Percentiles rank a stretch among this genome's conserved stretches.
Conservation (phyloP, 2,113 vertebrate genomes). For the Noctilio leporinus region DNA sequence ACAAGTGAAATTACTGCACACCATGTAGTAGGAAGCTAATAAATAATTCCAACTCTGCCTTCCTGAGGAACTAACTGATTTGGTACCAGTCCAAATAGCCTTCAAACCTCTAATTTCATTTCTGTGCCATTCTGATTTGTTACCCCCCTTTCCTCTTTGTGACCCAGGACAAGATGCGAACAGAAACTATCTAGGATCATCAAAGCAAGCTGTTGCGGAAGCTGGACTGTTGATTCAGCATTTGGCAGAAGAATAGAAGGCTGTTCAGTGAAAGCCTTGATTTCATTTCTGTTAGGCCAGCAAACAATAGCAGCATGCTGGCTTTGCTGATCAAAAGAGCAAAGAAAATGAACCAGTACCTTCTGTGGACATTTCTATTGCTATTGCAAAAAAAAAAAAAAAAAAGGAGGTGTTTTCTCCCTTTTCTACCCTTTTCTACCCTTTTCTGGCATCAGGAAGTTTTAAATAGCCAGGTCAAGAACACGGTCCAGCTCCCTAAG, state of each 20-base stretch:
- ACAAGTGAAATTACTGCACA: background rate
- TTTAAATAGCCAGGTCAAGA: background rate
- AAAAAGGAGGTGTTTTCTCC: background rate
- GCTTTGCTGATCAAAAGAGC: constrained; percentile 62
- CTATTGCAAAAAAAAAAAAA: background rate
- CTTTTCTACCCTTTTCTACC: background rate
- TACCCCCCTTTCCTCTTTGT: background rate
- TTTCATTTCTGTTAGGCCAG: constrained; percentile 56
- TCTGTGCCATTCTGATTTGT: background rate
- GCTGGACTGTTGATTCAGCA: constrained; percentile 48
- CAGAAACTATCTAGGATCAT: constrained; percentile 41
- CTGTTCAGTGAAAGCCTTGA: constrained; percentile 39
- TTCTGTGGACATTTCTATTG: constrained; percentile 55
- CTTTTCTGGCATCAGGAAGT: background rate
- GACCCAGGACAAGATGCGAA: background rate
- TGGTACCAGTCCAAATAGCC: background rate
- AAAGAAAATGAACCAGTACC: constrained; percentile 54
- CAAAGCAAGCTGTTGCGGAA: constrained; percentile 46
- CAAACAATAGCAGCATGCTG: constrained; percentile 39
- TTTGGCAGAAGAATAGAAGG: constrained; percentile 49
- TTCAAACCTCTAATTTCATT: background rate
- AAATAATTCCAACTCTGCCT: background rate
- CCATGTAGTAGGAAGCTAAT: background rate
- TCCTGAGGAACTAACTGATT: background rate
- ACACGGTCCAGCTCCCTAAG: background rate